These are phyloP conservation scores for Tridacna gigas DNA, from an alignment of 2,888 invertebrate genomes.

Conservation along the genomic window DNA sequence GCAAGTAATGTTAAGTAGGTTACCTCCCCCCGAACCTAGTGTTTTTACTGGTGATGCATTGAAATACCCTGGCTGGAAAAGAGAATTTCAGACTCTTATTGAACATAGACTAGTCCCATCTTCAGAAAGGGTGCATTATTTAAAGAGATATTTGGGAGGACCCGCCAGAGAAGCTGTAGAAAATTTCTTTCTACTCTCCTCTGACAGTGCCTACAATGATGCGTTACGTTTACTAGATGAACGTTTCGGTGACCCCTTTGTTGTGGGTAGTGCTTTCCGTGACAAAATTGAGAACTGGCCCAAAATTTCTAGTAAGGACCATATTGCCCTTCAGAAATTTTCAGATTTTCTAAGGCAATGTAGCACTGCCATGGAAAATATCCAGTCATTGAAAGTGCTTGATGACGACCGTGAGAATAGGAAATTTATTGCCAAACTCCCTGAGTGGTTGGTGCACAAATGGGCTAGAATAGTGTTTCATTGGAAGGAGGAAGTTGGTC, in stretches of 20 bases:
- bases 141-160: conserved; percentile 25
- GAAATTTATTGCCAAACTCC: conserved; percentile 7
- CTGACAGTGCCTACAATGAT: not conserved
- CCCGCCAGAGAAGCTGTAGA: conserved; percentile 52
- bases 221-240: not conserved
- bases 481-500: not conserved
- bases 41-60: conserved; percentile 47
- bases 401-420: conserved; percentile 1
- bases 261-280: not conserved
- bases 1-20: conserved; percentile 39
- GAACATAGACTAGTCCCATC: conserved; percentile 39
- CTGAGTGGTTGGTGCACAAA: conserved; percentile 2
- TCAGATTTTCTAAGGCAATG: conserved; percentile 50
- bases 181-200: conserved; percentile 5
- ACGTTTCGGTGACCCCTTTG: conserved; percentile 1
- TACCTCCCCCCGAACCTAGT: conserved; percentile 54
- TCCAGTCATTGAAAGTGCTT: conserved; percentile 21
- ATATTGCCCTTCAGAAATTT: conserved; percentile 9
- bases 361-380: conserved; percentile 27
- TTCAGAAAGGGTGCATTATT: conserved; percentile 29
- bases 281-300: not conserved
- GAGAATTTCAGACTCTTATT: conserved; percentile 47
- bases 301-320: not conserved
- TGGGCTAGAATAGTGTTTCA: not conserved
- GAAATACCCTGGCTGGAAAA: conserved; percentile 30